Base-by-base conservation (phyloP, 2,888 invertebrate genomes). In the Lottia scabra region DNA sequence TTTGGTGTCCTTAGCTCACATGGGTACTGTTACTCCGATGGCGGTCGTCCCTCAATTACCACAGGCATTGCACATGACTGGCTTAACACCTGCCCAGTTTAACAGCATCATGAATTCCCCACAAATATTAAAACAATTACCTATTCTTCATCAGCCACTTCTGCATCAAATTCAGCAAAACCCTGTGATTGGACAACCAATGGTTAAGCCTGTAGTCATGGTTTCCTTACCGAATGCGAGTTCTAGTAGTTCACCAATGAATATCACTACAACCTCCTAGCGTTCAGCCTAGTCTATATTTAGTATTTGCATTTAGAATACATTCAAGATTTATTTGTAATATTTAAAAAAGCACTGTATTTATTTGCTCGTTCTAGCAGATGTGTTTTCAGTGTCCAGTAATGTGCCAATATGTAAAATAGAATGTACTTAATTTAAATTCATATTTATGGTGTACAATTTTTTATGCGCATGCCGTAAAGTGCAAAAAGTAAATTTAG, bases 21-120 rank as follows among this genome's bases (percentile, higher is more conserved):
- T 83, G 62, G 75, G 78, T 45, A 79, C 81, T 64, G 72, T 84
- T 69, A 74, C 83, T 4, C 83, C 82, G 4, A 77, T 84, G 78
- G 78, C 83, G 5, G 79, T 83, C n/a, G 80, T 82, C 82, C 80
- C 56, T 12, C 56, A 56, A 56, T 38, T 38, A 38, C 38, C 83
- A 3, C 81, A 83, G 15, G 77, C 76, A 1, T 72, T 82, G 30
- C 81, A 74, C 5, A 67, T 71, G 23, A 15, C 74, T 15, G 72
- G 73, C 19, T 71, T 80, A 16, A 76, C 79, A 0, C 78, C 77
- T 63, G 73, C 78, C 4, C 81, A 80, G 70, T 67, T 83, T 15
- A 80, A 66, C 43, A 71, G 74, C 44, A 71, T 75, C 10, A 75
- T 82, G 75, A 73, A 78, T 26, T 75, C 81, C 19, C 77, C 78